Evolutionary conservation across 1,140 invertebrate species (phyloP).

Genomic region (Bradynema listronoti): DNA sequence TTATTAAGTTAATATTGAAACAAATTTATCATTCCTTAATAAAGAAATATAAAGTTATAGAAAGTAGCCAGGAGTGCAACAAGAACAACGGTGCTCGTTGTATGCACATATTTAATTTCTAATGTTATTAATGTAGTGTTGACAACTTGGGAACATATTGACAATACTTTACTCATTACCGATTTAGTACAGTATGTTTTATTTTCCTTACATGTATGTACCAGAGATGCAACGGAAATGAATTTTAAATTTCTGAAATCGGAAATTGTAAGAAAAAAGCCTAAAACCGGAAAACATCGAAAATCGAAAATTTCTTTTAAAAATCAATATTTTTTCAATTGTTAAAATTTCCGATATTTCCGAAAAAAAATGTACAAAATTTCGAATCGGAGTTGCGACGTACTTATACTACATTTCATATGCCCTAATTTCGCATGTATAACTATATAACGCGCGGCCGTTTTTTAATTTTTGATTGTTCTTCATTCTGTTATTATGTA

Average conservation of each 20-base stretch:
- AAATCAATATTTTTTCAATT: neutral
- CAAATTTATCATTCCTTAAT: neutral
- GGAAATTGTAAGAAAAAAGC: neutral
- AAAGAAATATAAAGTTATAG: conserved; percentile 19
- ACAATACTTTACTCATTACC: conserved; percentile 37
- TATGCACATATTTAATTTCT: conserved; percentile 51
- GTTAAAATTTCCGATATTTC: neutral
- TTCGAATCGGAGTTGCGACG: too few relatives aligned
- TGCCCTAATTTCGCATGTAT: too few relatives aligned
- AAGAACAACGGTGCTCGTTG: conserved; percentile 49
- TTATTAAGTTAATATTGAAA: neutral
- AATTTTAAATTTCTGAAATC: neutral
- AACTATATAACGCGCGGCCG: neutral
- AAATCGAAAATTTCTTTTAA: neutral
- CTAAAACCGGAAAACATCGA: neutral
- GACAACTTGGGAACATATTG: conserved; percentile 53
- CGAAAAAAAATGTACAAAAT: neutral
- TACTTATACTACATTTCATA: too few relatives aligned
- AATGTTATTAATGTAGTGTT: conserved; percentile 53
- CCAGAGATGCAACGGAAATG: neutral
- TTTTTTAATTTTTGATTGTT: neutral
- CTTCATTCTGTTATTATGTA: too few relatives aligned
- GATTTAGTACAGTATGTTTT: conserved; percentile 24
- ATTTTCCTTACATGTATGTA: neutral
- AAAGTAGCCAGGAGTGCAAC: conserved; percentile 48